These are phyloP conservation scores for Aplysia californica DNA, from an alignment of 1,140 invertebrate species.

Conservation along the genomic window DNA sequence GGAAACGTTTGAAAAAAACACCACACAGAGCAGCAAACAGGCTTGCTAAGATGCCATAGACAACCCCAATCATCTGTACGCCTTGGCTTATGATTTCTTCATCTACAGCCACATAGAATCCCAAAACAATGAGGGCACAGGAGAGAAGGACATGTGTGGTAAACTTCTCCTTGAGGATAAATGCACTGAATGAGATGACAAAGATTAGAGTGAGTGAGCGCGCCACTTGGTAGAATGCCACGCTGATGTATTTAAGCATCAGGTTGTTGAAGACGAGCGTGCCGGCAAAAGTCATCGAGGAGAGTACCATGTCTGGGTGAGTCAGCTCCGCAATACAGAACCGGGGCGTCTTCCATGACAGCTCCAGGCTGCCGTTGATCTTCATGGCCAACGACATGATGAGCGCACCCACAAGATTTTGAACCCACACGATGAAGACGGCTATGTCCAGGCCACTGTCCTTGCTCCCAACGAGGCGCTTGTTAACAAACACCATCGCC, in stretches of 20 bases:
- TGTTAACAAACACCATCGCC: slow-evolving; percentile 66
- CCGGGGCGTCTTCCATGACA: slow-evolving; percentile 30
- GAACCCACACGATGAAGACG: slow-evolving; percentile 65
- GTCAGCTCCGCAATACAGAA: slow-evolving; percentile 40
- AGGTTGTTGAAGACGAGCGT: slow-evolving; percentile 64
- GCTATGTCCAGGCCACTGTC: slow-evolving; percentile 50
- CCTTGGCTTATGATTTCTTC: slow-evolving; percentile 60
- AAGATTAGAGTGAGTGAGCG: slow-evolving; percentile 66
- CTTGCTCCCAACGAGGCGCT: slow-evolving; percentile 56
- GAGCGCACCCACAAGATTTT: slow-evolving; percentile 42
- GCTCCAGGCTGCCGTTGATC: slow-evolving; percentile 17
- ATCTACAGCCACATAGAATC: slow-evolving; percentile 64
- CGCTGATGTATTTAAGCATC: slow-evolving; percentile 64
- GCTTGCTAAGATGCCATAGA: slow-evolving; percentile 62
- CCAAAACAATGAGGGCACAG: slow-evolving; percentile 56
- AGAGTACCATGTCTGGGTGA: slow-evolving; percentile 48
- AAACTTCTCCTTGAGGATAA: slow-evolving; percentile 49
- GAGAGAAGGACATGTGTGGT: slow-evolving; percentile 47
- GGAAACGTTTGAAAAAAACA: slow-evolving; percentile 53
- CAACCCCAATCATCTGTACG: slow-evolving; percentile 56
- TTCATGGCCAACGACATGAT: slow-evolving; percentile 33
- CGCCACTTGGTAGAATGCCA: slow-evolving; percentile 67
- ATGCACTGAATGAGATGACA: slow-evolving; percentile 56
- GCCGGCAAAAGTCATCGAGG: slow-evolving; percentile 56
- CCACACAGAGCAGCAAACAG: slow-evolving; percentile 61